Conservation (phyloP, 2,888 invertebrate species). For the Cyclophora punctaria region DNA sequence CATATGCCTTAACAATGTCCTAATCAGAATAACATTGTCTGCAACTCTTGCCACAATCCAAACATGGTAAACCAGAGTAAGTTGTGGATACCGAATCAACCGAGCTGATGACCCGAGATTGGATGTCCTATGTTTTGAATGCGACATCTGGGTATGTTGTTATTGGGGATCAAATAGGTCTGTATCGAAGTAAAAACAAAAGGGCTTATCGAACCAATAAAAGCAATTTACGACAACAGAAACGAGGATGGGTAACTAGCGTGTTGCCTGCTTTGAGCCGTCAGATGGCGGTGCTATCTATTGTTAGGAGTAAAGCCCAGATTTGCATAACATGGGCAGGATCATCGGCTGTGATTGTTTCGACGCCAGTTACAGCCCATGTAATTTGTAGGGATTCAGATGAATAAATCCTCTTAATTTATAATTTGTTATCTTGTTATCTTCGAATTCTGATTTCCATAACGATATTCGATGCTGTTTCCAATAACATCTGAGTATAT, state of each 20-base stretch:
- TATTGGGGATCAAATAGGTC: constrained; percentile 2
- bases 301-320: constrained; percentile 58
- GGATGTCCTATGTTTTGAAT: background rate
- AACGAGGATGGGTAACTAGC: constrained; percentile 32
- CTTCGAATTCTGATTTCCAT: constrained; percentile 2
- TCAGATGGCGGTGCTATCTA: constrained; percentile 49
- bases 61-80: too few species aligned
- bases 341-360: constrained; percentile 68
- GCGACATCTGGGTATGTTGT: background rate
- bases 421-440: background rate
- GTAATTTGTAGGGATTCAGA: constrained; percentile 65
- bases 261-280: constrained; percentile 31
- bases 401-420: constrained; percentile 51
- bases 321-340: constrained; percentile 66
- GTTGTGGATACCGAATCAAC: too few species aligned
- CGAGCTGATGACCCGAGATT: too few species aligned
- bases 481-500: too few species aligned
- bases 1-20: too few species aligned
- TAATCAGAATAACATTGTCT: too few species aligned
- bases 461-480: background rate
- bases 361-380: constrained; percentile 56
- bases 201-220: constrained; percentile 24
- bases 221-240: constrained; percentile 35
- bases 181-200: constrained; percentile 5
- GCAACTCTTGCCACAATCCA: too few species aligned